Percentiles rank a stretch among this genome's conserved stretches.
phyloP scores from a whole-genome alignment of 2,797 vertebrate genomes.

The Coregonus ussuriensis region DNA sequence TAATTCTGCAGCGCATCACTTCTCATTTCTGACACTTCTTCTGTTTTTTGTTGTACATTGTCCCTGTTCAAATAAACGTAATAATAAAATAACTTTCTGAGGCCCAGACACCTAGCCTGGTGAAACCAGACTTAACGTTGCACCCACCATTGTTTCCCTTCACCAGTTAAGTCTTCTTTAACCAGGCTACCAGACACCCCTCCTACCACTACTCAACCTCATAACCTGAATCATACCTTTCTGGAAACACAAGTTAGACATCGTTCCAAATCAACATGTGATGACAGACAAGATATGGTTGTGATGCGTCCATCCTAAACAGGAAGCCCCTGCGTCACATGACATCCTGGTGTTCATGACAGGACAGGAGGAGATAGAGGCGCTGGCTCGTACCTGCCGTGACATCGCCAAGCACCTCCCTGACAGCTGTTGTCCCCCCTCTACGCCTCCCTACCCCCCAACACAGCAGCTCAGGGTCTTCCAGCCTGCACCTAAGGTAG shows the following conservation, averaged over 20 bases:
- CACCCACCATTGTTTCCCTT: too few relatives aligned
- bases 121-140: too few relatives aligned
- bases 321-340: conserved; percentile 89
- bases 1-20: too few relatives aligned
- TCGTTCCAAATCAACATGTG: neutral
- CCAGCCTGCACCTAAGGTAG: conserved; percentile 86
- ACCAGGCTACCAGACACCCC: too few relatives aligned
- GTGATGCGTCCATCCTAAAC: conserved; percentile 11
- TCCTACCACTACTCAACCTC: too few relatives aligned
- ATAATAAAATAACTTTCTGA: too few relatives aligned
- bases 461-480: conserved; percentile 92
- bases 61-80: too few relatives aligned
- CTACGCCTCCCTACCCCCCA: conserved; percentile 91
- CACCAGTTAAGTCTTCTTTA: too few relatives aligned
- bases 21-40: too few relatives aligned
- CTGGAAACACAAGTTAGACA: neutral
- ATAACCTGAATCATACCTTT: too few relatives aligned
- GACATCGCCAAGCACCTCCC: conserved; percentile 91
- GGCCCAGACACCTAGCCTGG: too few relatives aligned
- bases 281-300: neutral
- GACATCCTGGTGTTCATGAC: conserved; percentile 97
- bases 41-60: too few relatives aligned
- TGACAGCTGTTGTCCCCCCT: conserved; percentile 89
- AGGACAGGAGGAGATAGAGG: conserved; percentile 98
- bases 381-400: conserved; percentile 90